Evolutionary conservation across 2,888 invertebrate genomes (phyloP).

Genomic region (Rhopalosiphum nymphaeae): DNA sequence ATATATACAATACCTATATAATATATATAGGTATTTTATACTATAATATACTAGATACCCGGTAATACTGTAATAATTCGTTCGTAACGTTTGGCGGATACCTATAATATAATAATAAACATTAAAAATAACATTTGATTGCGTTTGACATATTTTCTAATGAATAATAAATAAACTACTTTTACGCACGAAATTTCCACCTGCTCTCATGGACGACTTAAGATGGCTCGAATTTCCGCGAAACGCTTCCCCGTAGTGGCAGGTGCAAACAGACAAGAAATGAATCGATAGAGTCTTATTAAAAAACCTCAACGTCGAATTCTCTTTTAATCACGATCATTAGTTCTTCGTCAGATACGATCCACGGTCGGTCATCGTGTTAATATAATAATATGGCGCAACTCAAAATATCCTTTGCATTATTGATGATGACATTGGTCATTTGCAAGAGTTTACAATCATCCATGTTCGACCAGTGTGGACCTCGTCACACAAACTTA

Average conservation of each 20-base stretch:
- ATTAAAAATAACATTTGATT: background rate
- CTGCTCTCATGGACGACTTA: constrained; percentile 35
- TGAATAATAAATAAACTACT: background rate
- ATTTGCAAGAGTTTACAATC: background rate
- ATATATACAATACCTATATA: background rate
- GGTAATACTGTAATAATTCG: background rate
- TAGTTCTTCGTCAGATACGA: background rate
- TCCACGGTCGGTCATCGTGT: background rate
- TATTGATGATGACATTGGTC: background rate
- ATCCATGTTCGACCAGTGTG: constrained; percentile 41
- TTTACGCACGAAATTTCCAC: background rate
- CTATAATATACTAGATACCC: background rate
- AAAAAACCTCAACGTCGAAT: background rate
- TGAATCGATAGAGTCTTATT: background rate
- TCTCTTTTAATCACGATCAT: background rate
- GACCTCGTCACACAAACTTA: background rate
- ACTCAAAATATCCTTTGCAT: background rate
- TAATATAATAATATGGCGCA: background rate
- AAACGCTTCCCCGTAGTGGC: background rate
- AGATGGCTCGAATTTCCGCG: constrained; percentile 26
- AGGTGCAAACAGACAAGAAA: background rate
- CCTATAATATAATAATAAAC: background rate
- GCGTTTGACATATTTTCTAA: background rate
- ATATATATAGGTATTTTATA: background rate
- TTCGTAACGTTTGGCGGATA: background rate